phyloP scores from a whole-genome alignment of 1,140 invertebrate genomes.

The Atta texana region DNA sequence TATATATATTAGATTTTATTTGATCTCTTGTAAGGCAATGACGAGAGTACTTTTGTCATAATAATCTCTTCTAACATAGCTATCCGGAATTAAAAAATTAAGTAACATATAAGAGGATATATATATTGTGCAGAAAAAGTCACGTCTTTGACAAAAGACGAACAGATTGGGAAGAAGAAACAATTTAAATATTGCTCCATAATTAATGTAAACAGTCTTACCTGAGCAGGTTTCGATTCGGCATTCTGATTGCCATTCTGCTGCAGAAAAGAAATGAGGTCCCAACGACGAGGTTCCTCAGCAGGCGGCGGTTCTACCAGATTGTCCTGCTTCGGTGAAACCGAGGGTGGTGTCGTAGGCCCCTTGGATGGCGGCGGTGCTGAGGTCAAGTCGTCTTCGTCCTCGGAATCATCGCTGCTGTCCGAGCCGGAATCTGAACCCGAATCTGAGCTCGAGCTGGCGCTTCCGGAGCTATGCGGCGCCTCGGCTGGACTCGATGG shows the following conservation, averaged over 20 bases:
- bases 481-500: constrained; percentile 81
- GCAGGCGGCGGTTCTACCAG: constrained; percentile 80
- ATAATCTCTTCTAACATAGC: no score
- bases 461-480: constrained; percentile 82
- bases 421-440: constrained; percentile 86
- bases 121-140: no score
- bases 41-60: no score
- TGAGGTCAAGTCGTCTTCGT: constrained; percentile 76
- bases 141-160: no score
- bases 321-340: constrained; percentile 78
- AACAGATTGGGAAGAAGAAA: no score
- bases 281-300: constrained; percentile 85
- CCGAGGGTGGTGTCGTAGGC: constrained; percentile 80
- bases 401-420: constrained; percentile 87
- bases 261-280: constrained; percentile 85
- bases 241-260: constrained; percentile 73
- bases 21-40: no score
- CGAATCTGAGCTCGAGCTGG: constrained; percentile 86
- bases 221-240: constrained; percentile 80
- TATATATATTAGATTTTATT: no score
- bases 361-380: constrained; percentile 74
- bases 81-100: no score
- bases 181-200: neutral
- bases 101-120: no score
- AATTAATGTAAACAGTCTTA: constrained; percentile 41